A percentile compares a stretch with the other conserved stretches of the same genome.
Evolutionary conservation across 1,140 invertebrate species (phyloP).

Genomic region (Drosophila kohkoa): DNA sequence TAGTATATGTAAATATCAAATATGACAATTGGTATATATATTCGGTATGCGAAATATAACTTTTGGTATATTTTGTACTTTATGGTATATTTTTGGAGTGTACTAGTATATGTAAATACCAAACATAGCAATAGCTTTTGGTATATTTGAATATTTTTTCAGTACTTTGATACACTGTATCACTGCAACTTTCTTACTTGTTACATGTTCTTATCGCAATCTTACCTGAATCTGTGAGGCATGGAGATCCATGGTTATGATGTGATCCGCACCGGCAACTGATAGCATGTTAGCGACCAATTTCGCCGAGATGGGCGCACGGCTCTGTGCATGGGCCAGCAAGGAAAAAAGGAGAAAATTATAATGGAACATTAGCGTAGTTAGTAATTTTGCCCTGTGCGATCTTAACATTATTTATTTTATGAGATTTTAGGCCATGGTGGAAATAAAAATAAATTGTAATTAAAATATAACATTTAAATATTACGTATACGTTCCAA

Average conservation of each 20-base stretch:
- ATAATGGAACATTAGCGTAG: constrained; percentile 69
- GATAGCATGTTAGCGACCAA: constrained; percentile 99
- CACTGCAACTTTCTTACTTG: no score
- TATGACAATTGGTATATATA: no score
- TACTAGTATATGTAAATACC: no score
- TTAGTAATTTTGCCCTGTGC: constrained; percentile 47
- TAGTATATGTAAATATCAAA: no score
- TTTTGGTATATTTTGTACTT: no score
- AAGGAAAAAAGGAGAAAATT: constrained; percentile 57
- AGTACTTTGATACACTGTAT: no score
- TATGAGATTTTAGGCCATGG: constrained; percentile 65
- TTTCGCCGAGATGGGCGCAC: constrained; percentile 99
- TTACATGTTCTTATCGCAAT: constrained; percentile 1
- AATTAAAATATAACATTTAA: constrained; percentile 43
- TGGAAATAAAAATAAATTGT: constrained; percentile 49
- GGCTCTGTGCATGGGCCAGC: constrained; percentile 89
- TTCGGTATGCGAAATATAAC: no score
- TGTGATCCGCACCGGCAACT: constrained; percentile 98
- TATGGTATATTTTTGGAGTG: no score
- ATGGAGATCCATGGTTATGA: constrained; percentile 99
- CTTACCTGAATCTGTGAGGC: constrained; percentile 97
- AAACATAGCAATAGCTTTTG: no score
- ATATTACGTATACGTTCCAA: constrained; percentile 62
- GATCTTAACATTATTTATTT: constrained; percentile 19
- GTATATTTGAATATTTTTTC: no score